Percentiles rank a stretch among this genome's conserved stretches.
These are phyloP conservation scores for Aldabrachelys gigantea DNA, from an alignment of 2,113 vertebrate genomes.

Conservation along the genomic window DNA sequence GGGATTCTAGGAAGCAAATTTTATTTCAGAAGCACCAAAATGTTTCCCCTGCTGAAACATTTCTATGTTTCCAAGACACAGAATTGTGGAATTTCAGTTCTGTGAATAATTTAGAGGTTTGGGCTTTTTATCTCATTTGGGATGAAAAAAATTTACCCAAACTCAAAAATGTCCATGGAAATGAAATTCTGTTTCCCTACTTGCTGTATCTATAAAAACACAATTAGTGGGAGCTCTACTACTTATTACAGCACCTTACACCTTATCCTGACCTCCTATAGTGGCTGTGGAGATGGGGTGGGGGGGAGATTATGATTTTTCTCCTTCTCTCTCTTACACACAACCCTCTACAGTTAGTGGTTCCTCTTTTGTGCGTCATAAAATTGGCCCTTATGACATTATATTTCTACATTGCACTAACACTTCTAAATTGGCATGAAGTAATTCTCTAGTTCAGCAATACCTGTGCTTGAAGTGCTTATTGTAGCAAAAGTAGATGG, in stretches of 20 bases:
- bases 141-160: accelerated
- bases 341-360: neutral
- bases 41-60: neutral
- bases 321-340: neutral
- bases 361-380: slow-evolving; percentile 2
- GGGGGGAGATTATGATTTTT: neutral
- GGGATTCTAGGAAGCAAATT: neutral
- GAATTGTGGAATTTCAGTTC: neutral
- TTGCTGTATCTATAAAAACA: neutral
- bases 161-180: neutral
- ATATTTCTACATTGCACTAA: neutral
- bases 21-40: neutral
- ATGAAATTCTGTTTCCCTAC: neutral
- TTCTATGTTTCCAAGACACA: neutral
- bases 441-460: neutral
- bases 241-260: neutral
- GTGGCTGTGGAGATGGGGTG: neutral
- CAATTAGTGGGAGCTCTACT: accelerated
- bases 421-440: neutral
- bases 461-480: neutral
- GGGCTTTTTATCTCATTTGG: neutral
- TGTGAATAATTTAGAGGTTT: neutral
- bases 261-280: neutral
- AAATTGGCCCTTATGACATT: slow-evolving; percentile 21
- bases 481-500: neutral